Evolutionary conservation across 2,888 invertebrate genomes (phyloP).

Genomic region (Apotomis capreana): DNA sequence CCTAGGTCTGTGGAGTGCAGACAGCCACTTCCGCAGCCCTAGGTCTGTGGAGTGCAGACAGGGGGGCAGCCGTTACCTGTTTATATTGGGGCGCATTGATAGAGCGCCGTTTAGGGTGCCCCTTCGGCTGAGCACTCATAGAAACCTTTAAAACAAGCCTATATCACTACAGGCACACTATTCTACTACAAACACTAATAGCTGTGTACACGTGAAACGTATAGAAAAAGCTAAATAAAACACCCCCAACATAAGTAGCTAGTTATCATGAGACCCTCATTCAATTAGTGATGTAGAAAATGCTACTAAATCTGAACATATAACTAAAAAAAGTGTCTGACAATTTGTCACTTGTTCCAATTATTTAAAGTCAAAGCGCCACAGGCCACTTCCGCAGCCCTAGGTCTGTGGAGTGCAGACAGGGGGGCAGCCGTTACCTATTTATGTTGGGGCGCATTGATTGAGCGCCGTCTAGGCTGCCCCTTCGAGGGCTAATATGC

Average conservation of each 20-base stretch:
- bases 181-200: too few relatives aligned
- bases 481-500: slow-evolving; percentile 13
- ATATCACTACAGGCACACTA: too few relatives aligned
- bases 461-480: slow-evolving; percentile 12
- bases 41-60: neutral
- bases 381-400: too few relatives aligned
- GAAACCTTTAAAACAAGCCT: neutral
- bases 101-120: slow-evolving; percentile 9
- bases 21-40: neutral
- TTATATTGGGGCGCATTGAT: slow-evolving; percentile 11
- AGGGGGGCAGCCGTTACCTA: slow-evolving; percentile 3
- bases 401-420: slow-evolving; percentile 1
- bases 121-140: slow-evolving; percentile 14
- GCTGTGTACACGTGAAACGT: too few relatives aligned
- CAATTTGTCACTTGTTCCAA: too few relatives aligned
- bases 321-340: too few relatives aligned
- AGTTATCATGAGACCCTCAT: too few relatives aligned
- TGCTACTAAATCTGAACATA: too few relatives aligned
- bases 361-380: too few relatives aligned
- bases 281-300: too few relatives aligned
- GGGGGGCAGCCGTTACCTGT: slow-evolving; percentile 2
- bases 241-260: too few relatives aligned
- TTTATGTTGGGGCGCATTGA: slow-evolving; percentile 10
- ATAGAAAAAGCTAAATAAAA: too few relatives aligned
- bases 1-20: neutral